Evolutionary conservation across 2,888 invertebrate species (phyloP), one percentile per base, ranked within the genome.

Genomic region (Drosophila ezoana): DNA sequence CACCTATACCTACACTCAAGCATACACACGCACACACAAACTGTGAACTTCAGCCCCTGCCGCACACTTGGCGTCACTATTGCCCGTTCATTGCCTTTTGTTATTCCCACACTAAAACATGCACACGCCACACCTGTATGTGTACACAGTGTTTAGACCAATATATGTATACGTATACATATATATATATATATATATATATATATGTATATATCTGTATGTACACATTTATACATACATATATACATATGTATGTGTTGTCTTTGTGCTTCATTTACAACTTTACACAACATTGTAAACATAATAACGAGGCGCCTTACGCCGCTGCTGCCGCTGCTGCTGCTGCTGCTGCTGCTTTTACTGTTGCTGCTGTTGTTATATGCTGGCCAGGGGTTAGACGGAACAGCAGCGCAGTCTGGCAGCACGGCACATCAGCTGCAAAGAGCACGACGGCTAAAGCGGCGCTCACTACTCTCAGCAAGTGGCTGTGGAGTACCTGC

Each of bases 231-330:
- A 32, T 43, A 33, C 14, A 18, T 44, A 20, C 23, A 45, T 40
- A 41, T 45, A 20, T 23, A 45, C 43, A 41, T 45, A 57, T 65
- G 58, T 68, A 72, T 71, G 72, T 72, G 79, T 67, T 79, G 73
- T 62, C 78, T 79, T 79, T 79, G 79, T 78, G 79, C 76, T 79
- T 79, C 79, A 72, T 79, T 79, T 79, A 76, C 69, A 79, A 79
- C 79, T 79, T 79, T 76, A 68, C 80, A 76, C 79, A 76, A 79
- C 79, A 79, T 79, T 79, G 79, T 79, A 79, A 79, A 79, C 79
- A 79, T 79, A 79, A 79, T 79, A 74, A 79, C 65, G 74, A 79
- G 78, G 65, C 69, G 69, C 69, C 66, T 63, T 49, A 62, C 67
- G 75, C 35, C 41, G 54, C 47, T 58, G 51, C 33, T 20, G 18